Conservation (phyloP, 2,888 invertebrate genomes). For the Cryptus armator region DNA sequence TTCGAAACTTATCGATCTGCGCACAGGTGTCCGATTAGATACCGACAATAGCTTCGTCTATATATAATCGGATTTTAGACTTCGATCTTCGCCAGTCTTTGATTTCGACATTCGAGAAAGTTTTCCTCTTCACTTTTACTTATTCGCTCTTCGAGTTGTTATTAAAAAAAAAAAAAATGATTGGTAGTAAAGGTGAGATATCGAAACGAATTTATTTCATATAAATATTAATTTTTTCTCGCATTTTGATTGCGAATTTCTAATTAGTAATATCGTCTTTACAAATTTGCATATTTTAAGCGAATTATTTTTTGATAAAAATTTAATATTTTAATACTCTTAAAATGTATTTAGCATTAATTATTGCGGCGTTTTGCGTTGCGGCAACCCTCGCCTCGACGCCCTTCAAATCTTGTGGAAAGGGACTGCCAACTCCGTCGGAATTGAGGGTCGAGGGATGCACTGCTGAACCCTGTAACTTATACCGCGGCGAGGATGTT, state of each 20-base stretch:
- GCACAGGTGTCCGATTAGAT: slow-evolving; percentile 58
- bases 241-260: neutral
- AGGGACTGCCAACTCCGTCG: slow-evolving; percentile 59
- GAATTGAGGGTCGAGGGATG: slow-evolving; percentile 72
- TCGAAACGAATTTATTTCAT: neutral
- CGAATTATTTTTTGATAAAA: neutral
- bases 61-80: slow-evolving; percentile 45
- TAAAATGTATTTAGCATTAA: slow-evolving; percentile 61
- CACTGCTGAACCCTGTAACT: slow-evolving; percentile 69
- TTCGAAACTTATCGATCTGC: slow-evolving; percentile 53
- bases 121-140: neutral
- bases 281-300: slow-evolving; percentile 4
- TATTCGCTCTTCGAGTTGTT: neutral
- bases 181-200: slow-evolving; percentile 59
- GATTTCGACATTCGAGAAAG: slow-evolving; percentile 17
- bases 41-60: slow-evolving; percentile 24
- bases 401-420: slow-evolving; percentile 60
- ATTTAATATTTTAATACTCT: neutral
- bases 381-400: slow-evolving; percentile 65
- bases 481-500: slow-evolving; percentile 69
- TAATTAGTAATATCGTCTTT: neutral
- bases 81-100: slow-evolving; percentile 19
- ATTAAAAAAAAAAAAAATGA: slow-evolving; percentile 54
- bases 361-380: slow-evolving; percentile 72
- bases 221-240: neutral